Conservation (phyloP, 2,113 vertebrate genomes). For the Budorcas taxicolor region DNA sequence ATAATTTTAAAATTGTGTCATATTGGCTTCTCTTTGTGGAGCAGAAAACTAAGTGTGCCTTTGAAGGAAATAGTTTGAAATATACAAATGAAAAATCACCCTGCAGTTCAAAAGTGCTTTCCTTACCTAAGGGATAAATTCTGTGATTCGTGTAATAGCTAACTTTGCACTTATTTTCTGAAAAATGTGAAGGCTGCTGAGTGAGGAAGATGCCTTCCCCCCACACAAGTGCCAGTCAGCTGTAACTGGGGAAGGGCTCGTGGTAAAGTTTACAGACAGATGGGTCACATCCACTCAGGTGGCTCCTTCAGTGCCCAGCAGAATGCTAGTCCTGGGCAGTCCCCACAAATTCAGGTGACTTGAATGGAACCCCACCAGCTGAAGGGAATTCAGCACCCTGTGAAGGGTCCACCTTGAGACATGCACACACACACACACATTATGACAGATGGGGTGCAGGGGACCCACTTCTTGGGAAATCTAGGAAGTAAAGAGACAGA, state of each 20-base stretch:
- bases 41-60: conserved; percentile 42
- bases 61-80: conserved; percentile 56
- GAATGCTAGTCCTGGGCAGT: neutral
- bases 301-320: neutral
- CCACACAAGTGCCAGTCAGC: neutral
- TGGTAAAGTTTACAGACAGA: neutral
- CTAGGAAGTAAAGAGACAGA: neutral
- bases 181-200: neutral
- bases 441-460: neutral
- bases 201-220: neutral
- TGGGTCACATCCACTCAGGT: neutral
- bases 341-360: neutral
- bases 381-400: neutral
- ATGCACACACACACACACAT: neutral
- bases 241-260: neutral
- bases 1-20: conserved; percentile 67
- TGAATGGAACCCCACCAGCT: neutral
- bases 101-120: conserved; percentile 1
- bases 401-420: neutral
- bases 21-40: conserved; percentile 56
- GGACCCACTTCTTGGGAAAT: neutral
- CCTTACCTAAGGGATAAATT: conserved; percentile 10
- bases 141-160: conserved; percentile 19
- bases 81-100: conserved; percentile 29
- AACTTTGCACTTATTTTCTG: conserved; percentile 29